Base-by-base conservation (phyloP, 2,888 invertebrate genomes). In the Brachyopa scutellaris region DNA sequence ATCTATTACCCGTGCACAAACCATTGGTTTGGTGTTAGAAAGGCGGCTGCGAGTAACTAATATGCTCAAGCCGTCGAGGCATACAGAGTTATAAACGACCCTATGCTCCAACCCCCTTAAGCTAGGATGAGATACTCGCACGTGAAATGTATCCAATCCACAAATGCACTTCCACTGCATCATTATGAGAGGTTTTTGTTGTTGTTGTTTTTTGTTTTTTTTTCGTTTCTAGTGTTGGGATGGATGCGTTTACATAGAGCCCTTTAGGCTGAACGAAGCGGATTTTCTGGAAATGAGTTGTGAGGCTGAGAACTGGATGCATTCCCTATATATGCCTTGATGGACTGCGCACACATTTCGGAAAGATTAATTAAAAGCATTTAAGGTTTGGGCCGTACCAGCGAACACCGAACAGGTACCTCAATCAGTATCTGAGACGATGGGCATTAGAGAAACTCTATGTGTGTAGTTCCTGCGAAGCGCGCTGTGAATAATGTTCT, bases 401-500 rank as follows among this genome's bases (percentile, higher is more conserved):
- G 29, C 59, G 29, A 61, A 73, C 61, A 82, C 23, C 59, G 29
- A 61, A 73, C 62, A 59, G 74, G 72, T 70, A 40, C 76, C 17
- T 69, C 57, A 66, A 55, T 64, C 33, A 36, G 8, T 31, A 7
- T 42, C 21, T 36, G 15, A 33, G 49, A 17, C n/a, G 33, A 42
- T n/a, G 17, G 11, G 23, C 42, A 64, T 69, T 38, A 31, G 36
- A 31, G 70, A 49, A 77, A 47, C n/a, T 15, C 53, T 45, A 33
- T 57, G 11, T 36, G 29, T 26, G 62, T 33, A 21, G 40, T 57
- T 51, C n/a, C 59, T 59, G 33, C 40, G 49, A 23, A 23, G 31
- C 21, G 31, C 21, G 6, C 9, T 38, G 61, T 78, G 85, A 87
- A 85, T 88, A 87, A 88, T 88, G 87, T 45, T 73, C 38, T 87